A percentile compares a stretch with the other conserved stretches of the same genome.
Conservation (phyloP, 2,888 invertebrate genomes). For the Drosophila merina region DNA sequence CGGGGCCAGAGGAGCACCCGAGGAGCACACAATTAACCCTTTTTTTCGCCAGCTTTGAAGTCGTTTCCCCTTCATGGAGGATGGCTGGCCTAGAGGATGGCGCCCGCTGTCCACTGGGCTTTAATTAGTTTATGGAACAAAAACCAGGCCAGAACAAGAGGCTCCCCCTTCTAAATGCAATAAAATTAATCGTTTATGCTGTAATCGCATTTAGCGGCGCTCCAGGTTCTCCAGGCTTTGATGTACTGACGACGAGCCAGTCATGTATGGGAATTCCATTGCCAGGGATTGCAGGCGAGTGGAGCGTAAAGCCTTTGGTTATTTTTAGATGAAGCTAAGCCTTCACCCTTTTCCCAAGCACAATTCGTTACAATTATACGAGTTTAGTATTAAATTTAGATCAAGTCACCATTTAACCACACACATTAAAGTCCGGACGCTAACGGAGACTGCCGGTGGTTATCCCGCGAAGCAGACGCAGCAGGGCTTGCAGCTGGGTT, state of each 20-base stretch:
- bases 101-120: conserved; percentile 38
- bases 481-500: conserved; percentile 6
- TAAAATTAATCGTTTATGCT: conserved; percentile 72
- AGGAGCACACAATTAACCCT: conserved; percentile 68
- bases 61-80: conserved; percentile 29
- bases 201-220: conserved; percentile 65
- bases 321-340: conserved; percentile 35
- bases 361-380: conserved; percentile 5
- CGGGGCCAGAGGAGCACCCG: conserved; percentile 34
- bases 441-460: background rate
- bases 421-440: conserved; percentile 31
- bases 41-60: conserved; percentile 35
- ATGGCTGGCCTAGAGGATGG: conserved; percentile 52
- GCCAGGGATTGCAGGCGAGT: conserved; percentile 61
- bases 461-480: conserved; percentile 5
- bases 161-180: conserved; percentile 42
- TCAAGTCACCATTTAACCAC: conserved; percentile 27
- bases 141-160: conserved; percentile 7
- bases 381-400: conserved; percentile 19
- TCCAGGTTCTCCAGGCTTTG: conserved; percentile 4
- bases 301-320: conserved; percentile 53
- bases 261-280: conserved; percentile 72
- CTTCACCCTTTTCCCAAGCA: conserved; percentile 9
- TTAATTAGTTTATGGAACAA: conserved; percentile 67
- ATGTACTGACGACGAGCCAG: conserved; percentile 53